Evolutionary conservation across 2,888 invertebrate genomes (phyloP), one percentile per base, ranked within the genome.

Genomic region (Parascotia fuliginaria): DNA sequence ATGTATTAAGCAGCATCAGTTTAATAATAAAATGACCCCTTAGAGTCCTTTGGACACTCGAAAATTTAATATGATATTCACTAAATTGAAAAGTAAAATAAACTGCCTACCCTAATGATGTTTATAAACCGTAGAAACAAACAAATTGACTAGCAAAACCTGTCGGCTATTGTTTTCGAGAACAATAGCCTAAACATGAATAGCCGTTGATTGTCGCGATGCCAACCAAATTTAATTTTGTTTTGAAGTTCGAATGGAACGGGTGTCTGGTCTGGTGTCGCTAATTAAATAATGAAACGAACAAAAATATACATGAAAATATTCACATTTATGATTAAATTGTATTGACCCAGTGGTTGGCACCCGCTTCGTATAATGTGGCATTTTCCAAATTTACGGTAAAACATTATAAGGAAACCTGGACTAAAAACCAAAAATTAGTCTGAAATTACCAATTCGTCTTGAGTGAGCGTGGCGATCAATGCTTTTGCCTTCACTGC

Each of bases 91-190:
- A 55, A 47, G 39, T 54, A 39, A 43, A 49, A 65, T 54, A 53
- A 52, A 60, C 57, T 55, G 57, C 46, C 42, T 46, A 16, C 53
- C 51, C 45, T 65, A 76, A 68, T 70, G 58, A 68, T 66, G 65
- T 73, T 70, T 63, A 65, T 60, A 19, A 62, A 46, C 60, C 57
- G 47, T 46, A 54, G 55, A 49, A 53, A 63, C 62, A 68, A 62
- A 72, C 70, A 74, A 76, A 73, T 74, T 71, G 74, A 74, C 77
- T 73, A 61, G 58, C 48, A 63, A 59, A 68, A 62, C 68, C 65
- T 65, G 64, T 44, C 61, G 22, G 34, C 57, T 55, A 68, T 77
- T 76, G 74, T 77, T 73, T 57, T 36, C 13, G 33, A 43, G 52
- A 70, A 78, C 73, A 76, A 75, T 72, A 58, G 75, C 7, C 41